A percentile compares a stretch with the other conserved stretches of the same genome.
Evolutionary conservation across 2,113 vertebrate species (phyloP).

Genomic region (Astur gentilis): DNA sequence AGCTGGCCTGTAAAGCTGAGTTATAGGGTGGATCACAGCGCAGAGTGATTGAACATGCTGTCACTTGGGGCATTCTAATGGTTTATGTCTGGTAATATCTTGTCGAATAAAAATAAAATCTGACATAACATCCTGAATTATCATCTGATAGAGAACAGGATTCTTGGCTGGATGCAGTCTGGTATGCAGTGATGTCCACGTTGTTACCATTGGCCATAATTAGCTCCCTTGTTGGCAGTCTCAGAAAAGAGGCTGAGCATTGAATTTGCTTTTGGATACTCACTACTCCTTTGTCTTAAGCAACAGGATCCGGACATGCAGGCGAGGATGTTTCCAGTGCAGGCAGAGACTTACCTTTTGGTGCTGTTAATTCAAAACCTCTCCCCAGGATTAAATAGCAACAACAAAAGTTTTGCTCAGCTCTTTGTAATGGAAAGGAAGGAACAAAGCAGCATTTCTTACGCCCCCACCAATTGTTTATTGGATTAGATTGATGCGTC

Average conservation of each 20-base stretch:
- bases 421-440: background rate
- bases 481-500: constrained; percentile 10
- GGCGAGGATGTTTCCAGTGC: background rate
- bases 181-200: background rate
- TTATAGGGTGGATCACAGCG: background rate
- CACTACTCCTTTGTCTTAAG: background rate
- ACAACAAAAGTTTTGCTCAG: background rate
- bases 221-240: background rate
- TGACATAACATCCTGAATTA: background rate
- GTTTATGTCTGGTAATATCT: background rate
- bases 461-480: constrained; percentile 14
- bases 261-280: background rate
- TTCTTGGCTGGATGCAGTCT: background rate
- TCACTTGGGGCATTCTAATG: background rate
- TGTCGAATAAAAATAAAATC: background rate
- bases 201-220: background rate
- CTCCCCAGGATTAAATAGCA: background rate
- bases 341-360: background rate
- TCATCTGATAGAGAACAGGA: background rate
- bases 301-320: background rate
- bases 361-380: background rate
- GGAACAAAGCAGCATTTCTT: background rate
- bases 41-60: background rate
- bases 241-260: background rate
- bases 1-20: background rate